Conservation (phyloP, 2,888 invertebrate species). For the Boloria euphrosyne region DNA sequence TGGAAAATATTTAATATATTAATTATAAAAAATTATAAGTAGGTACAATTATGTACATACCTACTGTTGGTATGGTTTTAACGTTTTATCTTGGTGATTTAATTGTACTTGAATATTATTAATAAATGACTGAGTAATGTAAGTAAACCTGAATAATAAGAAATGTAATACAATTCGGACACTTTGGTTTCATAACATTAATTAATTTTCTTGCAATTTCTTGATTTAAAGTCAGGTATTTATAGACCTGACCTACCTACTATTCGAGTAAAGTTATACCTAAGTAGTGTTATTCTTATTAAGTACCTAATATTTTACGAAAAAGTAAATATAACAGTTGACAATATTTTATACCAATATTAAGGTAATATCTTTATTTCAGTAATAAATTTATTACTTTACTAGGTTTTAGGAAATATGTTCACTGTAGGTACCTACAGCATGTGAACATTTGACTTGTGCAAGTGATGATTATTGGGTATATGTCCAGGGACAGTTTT, state of each 20-base stretch:
- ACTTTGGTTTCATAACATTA: slow-evolving; percentile 4
- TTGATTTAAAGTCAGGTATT: too few species aligned
- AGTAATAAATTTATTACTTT: background rate
- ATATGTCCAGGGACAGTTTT: slow-evolving; percentile 89
- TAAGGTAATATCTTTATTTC: too few species aligned
- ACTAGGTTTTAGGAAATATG: background rate
- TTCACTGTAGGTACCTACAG: background rate
- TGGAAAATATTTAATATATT: background rate
- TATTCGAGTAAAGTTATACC: too few species aligned
- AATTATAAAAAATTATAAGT: background rate
- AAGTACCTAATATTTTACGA: too few species aligned
- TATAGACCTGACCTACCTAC: too few species aligned
- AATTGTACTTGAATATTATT: background rate
- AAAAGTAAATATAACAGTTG: too few species aligned
- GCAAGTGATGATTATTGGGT: slow-evolving; percentile 39
- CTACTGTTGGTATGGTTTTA: background rate
- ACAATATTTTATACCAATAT: too few species aligned
- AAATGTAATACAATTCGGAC: slow-evolving; percentile 5
- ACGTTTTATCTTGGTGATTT: background rate
- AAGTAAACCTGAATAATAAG: slow-evolving; percentile 7
- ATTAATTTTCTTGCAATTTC: background rate
- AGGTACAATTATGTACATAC: background rate
- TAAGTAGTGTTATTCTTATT: too few species aligned
- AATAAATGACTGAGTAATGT: slow-evolving; percentile 1
- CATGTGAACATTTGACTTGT: slow-evolving; percentile 13